Evolutionary conservation across 2,888 invertebrate species (phyloP).

Genomic region (Punctoribates punctum): DNA sequence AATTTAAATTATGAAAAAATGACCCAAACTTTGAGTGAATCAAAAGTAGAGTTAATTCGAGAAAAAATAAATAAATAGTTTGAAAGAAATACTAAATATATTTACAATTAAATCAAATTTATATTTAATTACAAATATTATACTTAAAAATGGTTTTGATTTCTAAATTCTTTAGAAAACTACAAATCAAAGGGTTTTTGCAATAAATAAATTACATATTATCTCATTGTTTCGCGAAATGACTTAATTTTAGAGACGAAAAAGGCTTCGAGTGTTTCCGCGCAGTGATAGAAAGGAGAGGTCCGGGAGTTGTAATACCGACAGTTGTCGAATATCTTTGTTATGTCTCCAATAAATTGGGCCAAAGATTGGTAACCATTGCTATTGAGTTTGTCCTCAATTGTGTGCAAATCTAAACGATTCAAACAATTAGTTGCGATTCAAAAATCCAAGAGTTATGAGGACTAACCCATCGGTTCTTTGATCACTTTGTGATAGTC

Average conservation of each 20-base stretch:
- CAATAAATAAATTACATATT: neutral
- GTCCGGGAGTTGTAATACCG: constrained; percentile 94
- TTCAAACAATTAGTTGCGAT: constrained; percentile 34
- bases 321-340: constrained; percentile 98
- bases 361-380: constrained; percentile 78
- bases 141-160: no score
- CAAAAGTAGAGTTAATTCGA: no score
- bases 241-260: constrained; percentile 57
- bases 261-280: constrained; percentile 88
- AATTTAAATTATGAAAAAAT: no score
- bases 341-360: constrained; percentile 96
- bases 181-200: no score
- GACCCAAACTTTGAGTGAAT: no score
- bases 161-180: no score
- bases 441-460: neutral
- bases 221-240: constrained; percentile 23
- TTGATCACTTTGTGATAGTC: constrained; percentile 94
- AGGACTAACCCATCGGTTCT: constrained; percentile 83
- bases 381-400: constrained; percentile 79
- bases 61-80: no score
- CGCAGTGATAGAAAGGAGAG: constrained; percentile 92
- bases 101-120: no score
- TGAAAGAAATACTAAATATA: no score
- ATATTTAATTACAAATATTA: no score
- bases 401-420: constrained; percentile 80